These are phyloP conservation scores for Syrphus vitripennis DNA, from an alignment of 2,888 invertebrate species.

Conservation along the genomic window DNA sequence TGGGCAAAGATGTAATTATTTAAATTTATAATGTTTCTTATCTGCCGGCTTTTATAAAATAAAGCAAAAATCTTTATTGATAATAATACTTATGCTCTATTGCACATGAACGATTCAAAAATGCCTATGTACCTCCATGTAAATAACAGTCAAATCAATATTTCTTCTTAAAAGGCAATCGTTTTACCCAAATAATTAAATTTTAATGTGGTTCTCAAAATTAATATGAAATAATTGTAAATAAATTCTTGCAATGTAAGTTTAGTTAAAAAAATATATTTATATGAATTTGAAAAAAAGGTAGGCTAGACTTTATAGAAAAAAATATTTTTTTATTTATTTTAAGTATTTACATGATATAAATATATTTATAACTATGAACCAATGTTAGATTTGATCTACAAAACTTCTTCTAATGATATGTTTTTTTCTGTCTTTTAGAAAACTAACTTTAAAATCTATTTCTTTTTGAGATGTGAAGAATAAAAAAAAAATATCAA, in stretches of 20 bases:
- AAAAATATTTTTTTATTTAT: conserved; percentile 12
- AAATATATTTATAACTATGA: not conserved
- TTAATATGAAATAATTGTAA: not conserved
- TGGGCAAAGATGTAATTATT: too few species aligned
- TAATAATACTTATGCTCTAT: not conserved
- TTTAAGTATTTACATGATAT: too few species aligned
- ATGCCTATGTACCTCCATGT: not conserved
- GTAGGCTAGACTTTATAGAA: not conserved
- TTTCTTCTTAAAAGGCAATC: not conserved
- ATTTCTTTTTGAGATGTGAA: conserved; percentile 23
- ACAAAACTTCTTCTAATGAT: not conserved
- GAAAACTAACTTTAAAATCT: conserved; percentile 14
- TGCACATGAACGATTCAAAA: not conserved
- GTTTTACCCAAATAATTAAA: too few species aligned
- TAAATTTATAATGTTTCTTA: too few species aligned
- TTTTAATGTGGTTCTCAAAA: not conserved
- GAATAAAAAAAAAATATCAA: not conserved
- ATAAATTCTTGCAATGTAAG: conserved; percentile 5
- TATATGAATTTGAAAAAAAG: not conserved
- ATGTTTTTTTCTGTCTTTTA: conserved; percentile 31
- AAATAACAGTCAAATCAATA: not conserved
- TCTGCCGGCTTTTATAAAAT: too few species aligned
- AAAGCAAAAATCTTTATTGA: too few species aligned
- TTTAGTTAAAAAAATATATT: not conserved
- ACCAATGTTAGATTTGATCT: conserved; percentile 23